Evolutionary conservation across 2,888 invertebrate genomes (phyloP), one percentile per base, ranked within the genome.

Genomic region (Eristalis arbustorum): DNA sequence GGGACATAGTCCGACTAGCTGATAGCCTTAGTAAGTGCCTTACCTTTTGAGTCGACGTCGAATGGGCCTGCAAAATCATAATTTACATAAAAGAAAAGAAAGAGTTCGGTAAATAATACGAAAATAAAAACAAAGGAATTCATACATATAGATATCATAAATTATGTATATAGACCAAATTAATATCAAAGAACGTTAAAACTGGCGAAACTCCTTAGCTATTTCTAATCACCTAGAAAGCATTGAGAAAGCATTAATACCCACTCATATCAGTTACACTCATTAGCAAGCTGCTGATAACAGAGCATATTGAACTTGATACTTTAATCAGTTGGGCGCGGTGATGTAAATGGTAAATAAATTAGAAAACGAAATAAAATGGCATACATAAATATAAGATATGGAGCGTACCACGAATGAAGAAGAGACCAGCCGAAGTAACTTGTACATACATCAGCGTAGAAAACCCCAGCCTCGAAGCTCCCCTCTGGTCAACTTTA

Each of bases 41-140:
- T 87, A 87, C 87, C 87, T 87, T 87, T 59, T 62, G 37, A 57
- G 71, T 75, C 34, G 87, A 87, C 28, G 83, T 72, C 61, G 87
- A 83, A 61, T 83, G 83, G 18, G 83, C 87, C 87, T 87, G 78
- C 71, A 87, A 87, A 31, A 75, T 34, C 71, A 79, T 59, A 79
- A 23, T 77, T 76, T 67, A 4, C 56, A 57, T 28, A 76, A 67
- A 80, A 71, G 68, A 66, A 63, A 63, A 40, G 57, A 57, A 4
- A 49, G 31, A 25, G 14, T 63, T 64, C 23, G 37, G 34, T 37
- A 13, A 56, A 67, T 14, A 75, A 66, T 63, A 34, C 66, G 68
- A 37, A 25, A 75, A 4, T 40, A 59, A 23, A 31, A 61, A 61
- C 34, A 23, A 40, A 63, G 22, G 1, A 40, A 68, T 31, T 18